Conservation (phyloP, 2,113 vertebrate genomes). For the Melanotaenia duboulayi region DNA sequence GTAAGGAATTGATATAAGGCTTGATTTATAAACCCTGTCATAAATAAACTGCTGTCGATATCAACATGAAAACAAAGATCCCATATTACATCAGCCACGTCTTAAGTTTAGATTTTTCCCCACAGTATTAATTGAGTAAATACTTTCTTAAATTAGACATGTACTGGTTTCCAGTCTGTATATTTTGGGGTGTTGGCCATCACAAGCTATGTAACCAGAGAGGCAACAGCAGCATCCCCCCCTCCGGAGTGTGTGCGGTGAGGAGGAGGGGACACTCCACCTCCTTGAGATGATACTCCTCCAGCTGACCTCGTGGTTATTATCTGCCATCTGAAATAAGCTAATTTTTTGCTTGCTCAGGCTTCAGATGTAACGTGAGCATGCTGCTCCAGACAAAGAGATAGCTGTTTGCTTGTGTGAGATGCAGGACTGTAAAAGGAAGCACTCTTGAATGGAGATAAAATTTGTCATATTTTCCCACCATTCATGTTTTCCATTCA, state of each 20-base stretch:
- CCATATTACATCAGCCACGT: not conserved
- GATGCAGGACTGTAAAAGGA: conserved; percentile 14
- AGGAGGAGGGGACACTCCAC: conserved; percentile 30
- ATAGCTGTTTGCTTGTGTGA: conserved; percentile 9
- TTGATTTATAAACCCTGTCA: not conserved
- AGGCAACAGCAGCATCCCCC: conserved; percentile 43
- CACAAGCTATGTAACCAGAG: conserved; percentile 56
- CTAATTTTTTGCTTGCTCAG: conserved; percentile 41
- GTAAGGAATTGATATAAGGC: not conserved
- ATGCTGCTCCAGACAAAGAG: conserved; percentile 17
- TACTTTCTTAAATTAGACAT: conserved; percentile 17
- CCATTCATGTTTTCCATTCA: conserved; percentile 25
- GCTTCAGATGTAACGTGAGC: conserved; percentile 34
- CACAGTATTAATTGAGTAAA: not conserved
- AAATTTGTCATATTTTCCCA: conserved; percentile 20
- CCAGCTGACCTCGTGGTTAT: conserved; percentile 46
- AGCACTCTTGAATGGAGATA: not conserved
- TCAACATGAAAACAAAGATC: not conserved
- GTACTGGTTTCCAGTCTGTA: conserved; percentile 15
- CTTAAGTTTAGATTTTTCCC: too few species aligned
- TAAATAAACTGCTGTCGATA: not conserved
- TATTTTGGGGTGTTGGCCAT: conserved; percentile 69
- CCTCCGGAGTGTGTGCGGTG: not conserved
- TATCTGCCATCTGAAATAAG: conserved; percentile 50
- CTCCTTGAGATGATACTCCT: conserved; percentile 52